Evolutionary conservation across 2,888 invertebrate species (phyloP).

Genomic region (Luperina testacea): DNA sequence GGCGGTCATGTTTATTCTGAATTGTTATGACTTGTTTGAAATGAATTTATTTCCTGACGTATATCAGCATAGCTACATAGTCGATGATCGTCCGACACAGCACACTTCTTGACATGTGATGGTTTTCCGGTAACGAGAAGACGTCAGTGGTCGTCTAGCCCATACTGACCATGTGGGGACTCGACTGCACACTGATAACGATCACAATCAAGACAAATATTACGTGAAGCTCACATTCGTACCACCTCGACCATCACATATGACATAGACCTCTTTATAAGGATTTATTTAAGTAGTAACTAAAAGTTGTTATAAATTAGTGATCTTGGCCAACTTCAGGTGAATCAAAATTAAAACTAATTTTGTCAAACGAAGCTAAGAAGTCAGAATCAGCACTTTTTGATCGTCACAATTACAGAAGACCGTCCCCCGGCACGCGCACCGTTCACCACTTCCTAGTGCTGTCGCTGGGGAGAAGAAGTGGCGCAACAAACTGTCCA

Average conservation of each 20-base stretch:
- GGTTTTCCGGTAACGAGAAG: neutral
- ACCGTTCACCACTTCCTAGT: too few relatives aligned
- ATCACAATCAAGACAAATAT: neutral
- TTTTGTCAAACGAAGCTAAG: too few relatives aligned
- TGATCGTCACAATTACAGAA: too few relatives aligned
- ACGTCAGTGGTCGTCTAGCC: neutral
- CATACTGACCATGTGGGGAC: neutral
- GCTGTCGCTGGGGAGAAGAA: too few relatives aligned
- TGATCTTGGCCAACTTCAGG: too few relatives aligned
- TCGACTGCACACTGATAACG: neutral
- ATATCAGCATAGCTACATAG: neutral
- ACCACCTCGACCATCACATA: neutral
- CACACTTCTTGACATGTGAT: neutral
- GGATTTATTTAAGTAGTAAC: neutral
- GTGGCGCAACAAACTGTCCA: too few relatives aligned
- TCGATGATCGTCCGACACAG: neutral
- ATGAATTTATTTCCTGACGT: neutral
- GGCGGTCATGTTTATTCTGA: conserved; percentile 11
- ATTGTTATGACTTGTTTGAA: conserved; percentile 16
- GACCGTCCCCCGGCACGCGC: too few relatives aligned
- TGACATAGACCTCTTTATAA: neutral
- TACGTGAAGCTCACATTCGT: neutral
- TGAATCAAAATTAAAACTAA: too few relatives aligned
- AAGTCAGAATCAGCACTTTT: too few relatives aligned
- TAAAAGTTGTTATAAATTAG: too few relatives aligned